A percentile compares a stretch with the other conserved stretches of the same genome.
Conservation (phyloP, 2,113 vertebrate genomes). For the Catharus minimus region DNA sequence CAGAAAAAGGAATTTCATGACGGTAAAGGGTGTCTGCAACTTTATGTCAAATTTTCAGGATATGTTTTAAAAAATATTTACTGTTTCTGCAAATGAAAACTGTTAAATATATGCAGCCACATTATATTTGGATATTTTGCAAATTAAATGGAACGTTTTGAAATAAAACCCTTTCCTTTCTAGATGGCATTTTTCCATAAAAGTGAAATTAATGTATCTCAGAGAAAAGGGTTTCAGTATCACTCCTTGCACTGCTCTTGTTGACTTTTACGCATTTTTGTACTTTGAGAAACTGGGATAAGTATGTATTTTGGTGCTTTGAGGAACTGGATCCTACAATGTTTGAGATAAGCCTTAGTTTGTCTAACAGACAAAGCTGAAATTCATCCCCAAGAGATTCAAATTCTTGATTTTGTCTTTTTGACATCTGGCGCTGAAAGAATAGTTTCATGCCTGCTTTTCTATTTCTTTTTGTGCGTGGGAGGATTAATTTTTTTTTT, state of each 20-base stretch:
- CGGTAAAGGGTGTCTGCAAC: background rate
- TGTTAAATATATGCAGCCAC: background rate
- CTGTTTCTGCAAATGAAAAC: background rate
- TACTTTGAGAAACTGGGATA: background rate
- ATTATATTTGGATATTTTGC: background rate
- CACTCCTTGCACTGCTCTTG: background rate
- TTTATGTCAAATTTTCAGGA: background rate
- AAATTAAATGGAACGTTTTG: background rate
- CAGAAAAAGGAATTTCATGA: background rate
- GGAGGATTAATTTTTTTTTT: background rate
- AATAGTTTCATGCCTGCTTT: conserved; percentile 14
- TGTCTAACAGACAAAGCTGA: conserved; percentile 26
- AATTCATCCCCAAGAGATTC: conserved; percentile 8
- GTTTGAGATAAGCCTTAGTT: conserved; percentile 6
- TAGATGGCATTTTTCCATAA: background rate
- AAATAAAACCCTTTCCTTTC: background rate
- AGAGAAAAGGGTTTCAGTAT: background rate
- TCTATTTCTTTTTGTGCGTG: background rate
- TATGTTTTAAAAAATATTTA: background rate
- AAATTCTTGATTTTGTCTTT: conserved; percentile 37
- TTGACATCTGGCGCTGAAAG: background rate
- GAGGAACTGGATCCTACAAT: background rate
- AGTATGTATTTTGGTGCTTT: background rate
- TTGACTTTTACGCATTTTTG: background rate
- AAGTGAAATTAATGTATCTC: background rate